phyloP scores from a whole-genome alignment of 2,888 invertebrate species.

The Hipparchia sbordonii region DNA sequence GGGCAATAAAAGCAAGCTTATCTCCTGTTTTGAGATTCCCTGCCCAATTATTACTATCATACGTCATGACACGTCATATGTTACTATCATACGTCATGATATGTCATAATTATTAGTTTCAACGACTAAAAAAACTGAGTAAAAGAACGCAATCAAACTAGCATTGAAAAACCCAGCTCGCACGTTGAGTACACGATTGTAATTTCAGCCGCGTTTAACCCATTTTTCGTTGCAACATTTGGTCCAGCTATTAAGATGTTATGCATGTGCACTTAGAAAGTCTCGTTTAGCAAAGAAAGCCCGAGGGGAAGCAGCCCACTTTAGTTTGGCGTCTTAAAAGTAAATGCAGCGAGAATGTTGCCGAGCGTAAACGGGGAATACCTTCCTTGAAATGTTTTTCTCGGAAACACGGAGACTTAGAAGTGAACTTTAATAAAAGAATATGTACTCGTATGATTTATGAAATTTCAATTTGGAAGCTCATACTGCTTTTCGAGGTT shows the following conservation, averaged over 20 bases:
- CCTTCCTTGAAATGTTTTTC: conserved; percentile 22
- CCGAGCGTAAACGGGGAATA: conserved; percentile 29
- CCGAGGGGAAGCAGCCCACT: conserved; percentile 40
- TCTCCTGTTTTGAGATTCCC: too few species aligned
- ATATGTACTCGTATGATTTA: conserved; percentile 15
- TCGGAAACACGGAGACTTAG: conserved; percentile 21
- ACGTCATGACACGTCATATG: too few species aligned
- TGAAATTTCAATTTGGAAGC: conserved; percentile 18
- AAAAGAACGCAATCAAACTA: not conserved
- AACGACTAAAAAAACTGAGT: not conserved
- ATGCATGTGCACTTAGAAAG: conserved; percentile 34
- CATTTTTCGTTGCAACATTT: conserved; percentile 27
- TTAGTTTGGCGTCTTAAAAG: conserved; percentile 40
- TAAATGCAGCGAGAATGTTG: conserved; percentile 36
- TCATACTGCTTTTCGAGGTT: conserved; percentile 5
- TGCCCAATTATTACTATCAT: too few species aligned
- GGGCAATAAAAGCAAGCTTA: too few species aligned
- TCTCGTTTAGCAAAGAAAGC: conserved; percentile 38
- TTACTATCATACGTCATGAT: too few species aligned
- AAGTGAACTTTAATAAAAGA: conserved; percentile 24
- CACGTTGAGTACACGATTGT: not conserved
- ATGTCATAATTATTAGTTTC: too few species aligned
- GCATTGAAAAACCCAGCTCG: not conserved
- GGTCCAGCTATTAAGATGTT: conserved; percentile 35
- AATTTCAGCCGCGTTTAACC: conserved; percentile 24